Conservation (phyloP, 2,113 vertebrate genomes). For the Proteles cristata region DNA sequence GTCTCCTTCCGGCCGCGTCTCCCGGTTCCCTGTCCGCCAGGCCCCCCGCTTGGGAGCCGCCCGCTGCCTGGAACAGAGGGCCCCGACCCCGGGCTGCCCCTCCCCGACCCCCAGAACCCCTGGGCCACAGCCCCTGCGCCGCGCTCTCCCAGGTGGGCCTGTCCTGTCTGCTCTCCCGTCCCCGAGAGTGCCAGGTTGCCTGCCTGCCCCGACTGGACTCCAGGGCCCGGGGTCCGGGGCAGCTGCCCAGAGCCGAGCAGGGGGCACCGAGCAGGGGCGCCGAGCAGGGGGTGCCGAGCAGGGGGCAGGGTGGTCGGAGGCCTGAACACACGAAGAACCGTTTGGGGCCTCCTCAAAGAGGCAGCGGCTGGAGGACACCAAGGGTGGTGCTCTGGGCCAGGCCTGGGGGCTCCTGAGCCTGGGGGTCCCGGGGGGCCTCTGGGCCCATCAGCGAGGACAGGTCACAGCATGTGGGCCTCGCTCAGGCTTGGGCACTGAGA, state of each 20-base stretch:
- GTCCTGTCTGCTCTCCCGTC: not conserved
- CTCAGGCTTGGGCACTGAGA: not conserved
- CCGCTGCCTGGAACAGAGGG: not conserved
- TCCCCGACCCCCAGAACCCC: not conserved
- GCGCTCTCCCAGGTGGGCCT: not conserved
- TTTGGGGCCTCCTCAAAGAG: not conserved
- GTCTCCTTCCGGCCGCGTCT: not conserved
- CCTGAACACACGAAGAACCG: not conserved
- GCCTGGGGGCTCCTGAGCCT: not conserved
- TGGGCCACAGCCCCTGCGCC: not conserved
- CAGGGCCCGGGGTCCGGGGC: not conserved
- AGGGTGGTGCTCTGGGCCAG: not conserved
- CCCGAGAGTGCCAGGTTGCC: not conserved
- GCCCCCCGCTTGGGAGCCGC: not conserved
- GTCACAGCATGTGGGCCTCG: not conserved
- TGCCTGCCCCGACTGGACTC: not conserved
- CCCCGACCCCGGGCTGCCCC: not conserved
- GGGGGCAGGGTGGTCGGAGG: not conserved
- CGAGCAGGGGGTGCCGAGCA: not conserved
- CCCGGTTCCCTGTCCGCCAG: not conserved
- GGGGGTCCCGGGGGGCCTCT: not conserved
- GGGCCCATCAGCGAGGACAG: not conserved
- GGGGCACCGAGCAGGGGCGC: not conserved
- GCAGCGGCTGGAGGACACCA: not conserved
- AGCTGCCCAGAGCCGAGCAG: not conserved